Evolutionary conservation across 1,140 invertebrate genomes (phyloP).

Genomic region (Diprion similis): DNA sequence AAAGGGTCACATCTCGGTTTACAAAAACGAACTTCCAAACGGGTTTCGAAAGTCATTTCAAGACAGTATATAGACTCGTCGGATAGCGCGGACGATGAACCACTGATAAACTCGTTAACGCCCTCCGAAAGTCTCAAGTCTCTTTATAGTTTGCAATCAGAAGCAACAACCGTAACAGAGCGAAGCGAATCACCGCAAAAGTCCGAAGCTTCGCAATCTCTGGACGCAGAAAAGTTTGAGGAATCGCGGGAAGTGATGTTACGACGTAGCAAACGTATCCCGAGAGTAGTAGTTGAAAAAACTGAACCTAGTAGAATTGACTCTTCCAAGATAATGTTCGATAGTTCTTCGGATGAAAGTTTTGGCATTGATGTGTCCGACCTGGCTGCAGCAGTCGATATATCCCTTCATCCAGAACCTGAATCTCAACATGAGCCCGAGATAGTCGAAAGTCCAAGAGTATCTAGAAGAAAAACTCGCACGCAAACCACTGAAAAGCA

Average conservation of each 20-base stretch:
- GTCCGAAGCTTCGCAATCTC: not conserved
- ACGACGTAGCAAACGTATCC: conserved; percentile 17
- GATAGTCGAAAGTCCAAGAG: conserved; percentile 20
- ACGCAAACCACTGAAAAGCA: not conserved
- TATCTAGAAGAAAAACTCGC: conserved; percentile 16
- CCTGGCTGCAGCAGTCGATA: conserved; percentile 44
- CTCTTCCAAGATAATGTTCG: conserved; percentile 41
- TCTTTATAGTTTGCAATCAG: not conserved
- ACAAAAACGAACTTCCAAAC: not conserved
- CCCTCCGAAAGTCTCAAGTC: not conserved
- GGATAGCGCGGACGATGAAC: conserved; percentile 39
- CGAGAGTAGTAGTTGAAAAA: conserved; percentile 45
- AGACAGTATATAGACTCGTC: conserved; percentile 34
- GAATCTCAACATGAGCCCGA: conserved; percentile 25
- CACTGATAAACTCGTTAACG: conserved; percentile 22
- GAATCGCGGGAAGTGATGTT: not conserved
- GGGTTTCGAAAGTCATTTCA: not conserved
- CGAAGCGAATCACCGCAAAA: not conserved
- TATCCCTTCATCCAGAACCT: conserved; percentile 45
- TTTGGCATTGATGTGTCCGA: conserved; percentile 49
- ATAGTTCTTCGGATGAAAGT: conserved; percentile 56
- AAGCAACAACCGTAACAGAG: not conserved
- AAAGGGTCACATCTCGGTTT: not conserved
- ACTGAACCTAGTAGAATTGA: conserved; percentile 45
- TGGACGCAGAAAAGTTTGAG: not conserved